phyloP scores from a whole-genome alignment of 2,113 vertebrate genomes.

The Peromyscus leucopus region DNA sequence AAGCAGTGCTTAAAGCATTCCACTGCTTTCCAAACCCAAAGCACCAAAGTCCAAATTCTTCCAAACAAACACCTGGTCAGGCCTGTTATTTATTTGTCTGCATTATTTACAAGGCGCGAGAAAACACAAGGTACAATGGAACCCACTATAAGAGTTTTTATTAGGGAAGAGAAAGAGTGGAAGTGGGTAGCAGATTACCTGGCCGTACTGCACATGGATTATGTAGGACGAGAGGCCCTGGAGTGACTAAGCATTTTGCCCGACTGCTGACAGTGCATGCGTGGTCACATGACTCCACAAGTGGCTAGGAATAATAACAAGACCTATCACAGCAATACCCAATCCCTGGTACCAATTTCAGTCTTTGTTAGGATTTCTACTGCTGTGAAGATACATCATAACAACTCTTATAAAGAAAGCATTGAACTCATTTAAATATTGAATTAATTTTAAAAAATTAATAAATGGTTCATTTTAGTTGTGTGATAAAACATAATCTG shows the following conservation, averaged over 20 bases:
- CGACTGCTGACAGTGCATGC: too few species aligned
- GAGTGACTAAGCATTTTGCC: too few species aligned
- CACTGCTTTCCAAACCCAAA: background rate
- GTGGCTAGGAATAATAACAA: too few species aligned
- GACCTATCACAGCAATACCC: background rate
- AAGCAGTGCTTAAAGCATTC: background rate
- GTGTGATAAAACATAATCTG: background rate
- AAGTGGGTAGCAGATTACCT: too few species aligned
- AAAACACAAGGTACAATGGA: too few species aligned
- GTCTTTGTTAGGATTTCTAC: background rate
- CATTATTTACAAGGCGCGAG: too few species aligned
- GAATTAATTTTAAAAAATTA: constrained; percentile 36
- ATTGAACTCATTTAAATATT: background rate
- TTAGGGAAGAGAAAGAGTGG: too few species aligned
- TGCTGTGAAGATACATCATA: background rate
- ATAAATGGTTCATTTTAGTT: constrained; percentile 54
- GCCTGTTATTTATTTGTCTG: too few species aligned
- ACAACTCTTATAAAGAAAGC: background rate
- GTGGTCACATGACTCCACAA: too few species aligned
- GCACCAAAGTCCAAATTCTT: background rate
- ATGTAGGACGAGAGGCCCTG: too few species aligned
- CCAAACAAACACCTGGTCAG: background rate
- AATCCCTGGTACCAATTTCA: background rate
- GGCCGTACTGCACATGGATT: too few species aligned
- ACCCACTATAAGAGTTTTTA: too few species aligned